phyloP scores from a whole-genome alignment of 2,113 vertebrate species.

The Caranx melampygus region DNA sequence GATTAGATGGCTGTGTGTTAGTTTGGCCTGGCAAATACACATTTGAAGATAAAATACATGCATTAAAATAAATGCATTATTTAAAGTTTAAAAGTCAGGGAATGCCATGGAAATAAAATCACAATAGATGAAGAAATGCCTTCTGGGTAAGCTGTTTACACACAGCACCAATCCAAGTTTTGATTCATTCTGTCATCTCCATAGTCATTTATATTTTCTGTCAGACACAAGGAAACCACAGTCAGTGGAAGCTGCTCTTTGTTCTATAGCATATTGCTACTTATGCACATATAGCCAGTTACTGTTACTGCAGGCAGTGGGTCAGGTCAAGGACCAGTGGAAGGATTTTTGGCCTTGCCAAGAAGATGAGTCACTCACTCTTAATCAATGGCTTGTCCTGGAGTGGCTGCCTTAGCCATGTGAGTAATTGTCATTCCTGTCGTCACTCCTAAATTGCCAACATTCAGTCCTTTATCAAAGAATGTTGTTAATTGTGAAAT shows the following conservation, averaged over 20 bases:
- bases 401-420: slow-evolving; percentile 30
- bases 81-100: not conserved
- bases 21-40: not conserved
- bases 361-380: slow-evolving; percentile 54
- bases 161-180: not conserved
- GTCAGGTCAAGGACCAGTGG: slow-evolving; percentile 63
- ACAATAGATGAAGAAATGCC: slow-evolving; percentile 8
- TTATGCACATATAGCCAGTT: slow-evolving; percentile 8
- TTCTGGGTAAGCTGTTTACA: not conserved
- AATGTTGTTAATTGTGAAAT: slow-evolving; percentile 74
- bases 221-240: slow-evolving; percentile 16
- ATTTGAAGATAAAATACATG: not conserved
- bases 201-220: slow-evolving; percentile 12
- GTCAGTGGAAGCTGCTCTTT: slow-evolving; percentile 1
- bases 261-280: slow-evolving; percentile 14
- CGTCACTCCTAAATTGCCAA: slow-evolving; percentile 67
- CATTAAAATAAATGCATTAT: slow-evolving; percentile 5
- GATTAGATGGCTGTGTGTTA: slow-evolving; percentile 4
- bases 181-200: slow-evolving; percentile 10
- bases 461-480: slow-evolving; percentile 72
- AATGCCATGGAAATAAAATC: not conserved
- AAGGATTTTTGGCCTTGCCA: slow-evolving; percentile 43
- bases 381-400: slow-evolving; percentile 52
- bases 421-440: slow-evolving; percentile 55
- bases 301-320: slow-evolving; percentile 20